Evolutionary conservation across 1,140 invertebrate genomes (phyloP).

Genomic region (Caenorhabditis brenneri): DNA sequence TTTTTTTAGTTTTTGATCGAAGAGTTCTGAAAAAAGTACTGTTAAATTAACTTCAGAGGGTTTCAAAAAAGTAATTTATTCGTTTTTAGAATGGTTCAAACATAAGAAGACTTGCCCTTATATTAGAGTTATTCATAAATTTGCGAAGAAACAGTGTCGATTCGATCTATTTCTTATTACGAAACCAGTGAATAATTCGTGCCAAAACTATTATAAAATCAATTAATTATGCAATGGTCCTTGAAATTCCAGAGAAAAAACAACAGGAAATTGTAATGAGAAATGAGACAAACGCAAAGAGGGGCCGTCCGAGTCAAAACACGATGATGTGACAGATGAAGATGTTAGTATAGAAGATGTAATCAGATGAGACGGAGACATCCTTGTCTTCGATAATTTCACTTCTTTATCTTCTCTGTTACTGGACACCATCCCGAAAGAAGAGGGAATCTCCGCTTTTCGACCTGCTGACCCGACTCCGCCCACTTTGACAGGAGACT

Average conservation of each 20-base stretch:
- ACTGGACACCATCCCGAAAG: constrained; percentile 5
- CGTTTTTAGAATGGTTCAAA: too few relatives aligned
- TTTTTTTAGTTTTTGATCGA: too few relatives aligned
- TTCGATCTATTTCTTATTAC: too few relatives aligned
- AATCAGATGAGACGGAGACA: constrained; percentile 3
- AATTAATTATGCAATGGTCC: constrained; percentile 18
- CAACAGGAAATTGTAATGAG: constrained; percentile 39
- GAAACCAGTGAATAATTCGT: too few relatives aligned
- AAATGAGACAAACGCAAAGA: neutral
- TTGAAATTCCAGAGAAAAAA: neutral
- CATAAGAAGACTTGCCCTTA: too few relatives aligned
- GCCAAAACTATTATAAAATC: too few relatives aligned
- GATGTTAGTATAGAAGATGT: neutral
- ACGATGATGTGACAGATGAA: constrained; percentile 34
- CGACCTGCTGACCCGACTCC: constrained; percentile 39
- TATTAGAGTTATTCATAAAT: too few relatives aligned
- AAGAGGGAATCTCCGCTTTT: neutral
- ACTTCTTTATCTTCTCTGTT: constrained; percentile 43
- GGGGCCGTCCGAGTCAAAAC: neutral
- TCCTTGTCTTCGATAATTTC: constrained; percentile 38
- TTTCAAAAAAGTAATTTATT: too few relatives aligned
- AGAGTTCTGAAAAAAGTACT: too few relatives aligned
- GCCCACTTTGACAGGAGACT: neutral
- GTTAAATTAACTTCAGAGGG: too few relatives aligned
- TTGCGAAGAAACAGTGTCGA: too few relatives aligned